phyloP scores from a whole-genome alignment of 1,140 invertebrate genomes.

The Lamellibrachia luymesi region DNA sequence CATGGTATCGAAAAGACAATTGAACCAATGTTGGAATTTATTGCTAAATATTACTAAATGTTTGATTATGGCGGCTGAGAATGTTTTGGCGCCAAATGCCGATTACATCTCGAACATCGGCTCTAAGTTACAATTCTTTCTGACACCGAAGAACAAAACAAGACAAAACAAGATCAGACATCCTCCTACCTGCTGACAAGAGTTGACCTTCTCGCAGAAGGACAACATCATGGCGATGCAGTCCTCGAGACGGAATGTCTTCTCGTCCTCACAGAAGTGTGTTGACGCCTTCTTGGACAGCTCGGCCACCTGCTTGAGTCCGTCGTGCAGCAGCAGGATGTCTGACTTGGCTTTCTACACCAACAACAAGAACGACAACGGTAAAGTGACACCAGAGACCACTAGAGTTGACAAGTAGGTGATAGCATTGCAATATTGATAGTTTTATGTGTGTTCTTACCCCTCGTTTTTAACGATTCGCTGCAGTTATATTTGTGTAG shows the following conservation, averaged over 20 bases:
- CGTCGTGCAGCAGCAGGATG: constrained; percentile 72
- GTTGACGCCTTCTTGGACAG: constrained; percentile 40
- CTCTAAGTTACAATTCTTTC: no score
- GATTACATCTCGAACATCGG: no score
- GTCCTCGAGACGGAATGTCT: constrained; percentile 53
- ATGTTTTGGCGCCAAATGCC: no score
- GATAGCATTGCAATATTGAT: no score
- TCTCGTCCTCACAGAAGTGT: constrained; percentile 53
- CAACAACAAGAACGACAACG: background rate
- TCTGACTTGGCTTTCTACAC: constrained; percentile 77
- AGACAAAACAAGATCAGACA: background rate
- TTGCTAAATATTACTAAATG: background rate
- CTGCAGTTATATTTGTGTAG: no score
- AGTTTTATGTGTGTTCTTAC: no score
- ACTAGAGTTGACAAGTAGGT: background rate
- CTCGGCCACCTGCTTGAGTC: constrained; percentile 78
- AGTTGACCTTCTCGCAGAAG: constrained; percentile 49
- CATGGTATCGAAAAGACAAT: background rate
- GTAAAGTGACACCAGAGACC: background rate
- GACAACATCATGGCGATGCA: constrained; percentile 47
- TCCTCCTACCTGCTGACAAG: constrained; percentile 46
- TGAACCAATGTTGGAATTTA: background rate
- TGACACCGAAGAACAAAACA: background rate
- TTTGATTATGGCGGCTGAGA: no score
- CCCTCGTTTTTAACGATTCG: no score